phyloP scores from a whole-genome alignment of 2,888 invertebrate species.

The Spilosoma lubricipeda region DNA sequence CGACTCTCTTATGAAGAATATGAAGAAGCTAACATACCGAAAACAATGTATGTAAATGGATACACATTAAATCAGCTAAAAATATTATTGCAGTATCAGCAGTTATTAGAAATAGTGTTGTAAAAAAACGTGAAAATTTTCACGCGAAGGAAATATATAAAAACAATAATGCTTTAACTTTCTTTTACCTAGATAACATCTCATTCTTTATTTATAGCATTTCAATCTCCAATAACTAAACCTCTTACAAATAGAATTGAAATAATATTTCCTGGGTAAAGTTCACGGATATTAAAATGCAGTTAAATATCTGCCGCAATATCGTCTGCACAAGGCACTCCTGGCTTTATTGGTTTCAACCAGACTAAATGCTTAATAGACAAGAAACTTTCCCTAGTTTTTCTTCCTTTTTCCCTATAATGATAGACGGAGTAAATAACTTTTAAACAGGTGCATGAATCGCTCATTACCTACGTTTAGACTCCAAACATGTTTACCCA shows the following conservation, averaged over 20 bases:
- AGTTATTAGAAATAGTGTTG: background rate
- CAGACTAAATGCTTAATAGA: background rate
- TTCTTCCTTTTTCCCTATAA: background rate
- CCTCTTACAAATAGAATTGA: background rate
- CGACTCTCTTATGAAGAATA: too few relatives aligned
- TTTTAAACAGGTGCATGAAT: background rate
- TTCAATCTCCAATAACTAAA: background rate
- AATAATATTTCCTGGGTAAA: background rate
- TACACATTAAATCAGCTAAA: too few relatives aligned
- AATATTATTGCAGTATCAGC: too few relatives aligned
- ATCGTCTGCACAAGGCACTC: background rate
- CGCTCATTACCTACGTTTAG: background rate
- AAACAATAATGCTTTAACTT: background rate
- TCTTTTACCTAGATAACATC: background rate
- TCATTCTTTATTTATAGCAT: background rate
- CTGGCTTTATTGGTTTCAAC: slow-evolving; percentile 13
- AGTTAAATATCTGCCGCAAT: background rate
- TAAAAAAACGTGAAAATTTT: background rate
- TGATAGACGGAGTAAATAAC: background rate
- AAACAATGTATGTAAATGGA: too few relatives aligned
- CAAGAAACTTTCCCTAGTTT: background rate
- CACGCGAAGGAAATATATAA: background rate
- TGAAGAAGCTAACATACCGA: too few relatives aligned
- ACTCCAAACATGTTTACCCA: background rate
- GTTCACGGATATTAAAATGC: slow-evolving; percentile 15